Conservation (phyloP, 1,140 invertebrate species). For the Mercenaria mercenaria region DNA sequence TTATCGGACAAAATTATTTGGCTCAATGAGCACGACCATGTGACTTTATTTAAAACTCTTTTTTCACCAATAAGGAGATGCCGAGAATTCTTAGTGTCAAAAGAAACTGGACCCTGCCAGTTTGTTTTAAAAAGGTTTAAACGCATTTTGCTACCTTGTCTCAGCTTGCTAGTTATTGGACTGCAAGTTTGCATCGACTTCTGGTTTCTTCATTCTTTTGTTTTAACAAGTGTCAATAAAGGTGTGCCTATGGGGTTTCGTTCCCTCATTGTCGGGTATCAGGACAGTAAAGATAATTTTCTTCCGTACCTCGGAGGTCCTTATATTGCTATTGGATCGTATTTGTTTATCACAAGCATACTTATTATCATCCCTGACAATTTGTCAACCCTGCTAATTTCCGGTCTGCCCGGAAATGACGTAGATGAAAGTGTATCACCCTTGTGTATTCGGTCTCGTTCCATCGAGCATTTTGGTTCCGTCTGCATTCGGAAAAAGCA, state of each 20-base stretch:
- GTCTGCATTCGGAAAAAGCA: neutral
- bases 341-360: slow-evolving; percentile 2
- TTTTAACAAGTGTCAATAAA: neutral
- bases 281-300: slow-evolving; percentile 36
- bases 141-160: neutral
- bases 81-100: neutral
- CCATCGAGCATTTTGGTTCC: slow-evolving; percentile 1
- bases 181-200: slow-evolving; percentile 25
- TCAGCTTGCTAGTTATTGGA: slow-evolving; percentile 25
- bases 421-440: neutral
- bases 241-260: slow-evolving; percentile 54
- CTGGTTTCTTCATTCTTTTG: neutral
- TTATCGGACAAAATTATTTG: neutral
- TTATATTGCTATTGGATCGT: neutral
- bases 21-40: neutral
- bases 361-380: neutral
- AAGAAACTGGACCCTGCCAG: neutral
- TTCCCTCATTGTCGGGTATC: slow-evolving; percentile 14
- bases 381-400: neutral
- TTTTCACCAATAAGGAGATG: neutral
- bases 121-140: neutral
- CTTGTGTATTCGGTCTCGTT: neutral
- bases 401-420: neutral
- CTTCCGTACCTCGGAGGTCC: slow-evolving; percentile 33
- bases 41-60: slow-evolving; percentile 4